A percentile compares a stretch with the other conserved stretches of the same genome.
phyloP scores from a whole-genome alignment of 2,888 invertebrate genomes.

The Apeira syringaria region DNA sequence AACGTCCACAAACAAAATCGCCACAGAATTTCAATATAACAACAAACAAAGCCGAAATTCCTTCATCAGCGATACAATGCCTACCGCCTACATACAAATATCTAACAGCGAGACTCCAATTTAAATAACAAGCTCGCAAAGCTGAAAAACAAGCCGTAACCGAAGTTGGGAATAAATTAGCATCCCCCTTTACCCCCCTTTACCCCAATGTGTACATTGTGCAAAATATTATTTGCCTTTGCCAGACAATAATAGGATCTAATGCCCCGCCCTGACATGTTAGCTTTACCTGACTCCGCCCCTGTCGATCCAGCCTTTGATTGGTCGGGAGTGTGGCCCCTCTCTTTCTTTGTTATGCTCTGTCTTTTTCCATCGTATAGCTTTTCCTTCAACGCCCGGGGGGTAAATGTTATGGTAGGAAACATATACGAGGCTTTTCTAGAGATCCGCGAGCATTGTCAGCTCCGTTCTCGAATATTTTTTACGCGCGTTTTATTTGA shows the following conservation, averaged over 20 bases:
- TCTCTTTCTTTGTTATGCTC: constrained; percentile 43
- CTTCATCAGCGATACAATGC: constrained; percentile 76
- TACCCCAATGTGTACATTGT: constrained; percentile 87
- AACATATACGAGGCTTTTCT: constrained; percentile 82
- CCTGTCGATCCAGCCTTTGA: constrained; percentile 39
- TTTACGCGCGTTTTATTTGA: constrained; percentile 76
- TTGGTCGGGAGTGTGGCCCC: constrained; percentile 52
- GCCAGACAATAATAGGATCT: constrained; percentile 84
- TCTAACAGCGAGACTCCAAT: constrained; percentile 72
- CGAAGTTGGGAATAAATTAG: constrained; percentile 84
- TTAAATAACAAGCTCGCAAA: constrained; percentile 83
- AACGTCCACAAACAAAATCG: constrained; percentile 26
- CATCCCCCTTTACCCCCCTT: constrained; percentile 65
- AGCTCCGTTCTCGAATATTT: constrained; percentile 66
- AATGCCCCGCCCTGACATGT: constrained; percentile 82
- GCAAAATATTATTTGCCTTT: constrained; percentile 89
- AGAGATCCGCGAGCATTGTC: constrained; percentile 71
- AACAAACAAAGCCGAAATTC: constrained; percentile 59
- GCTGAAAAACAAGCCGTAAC: constrained; percentile 83
- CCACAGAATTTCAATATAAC: constrained; percentile 36
- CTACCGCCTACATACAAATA: constrained; percentile 76
- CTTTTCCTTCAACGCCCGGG: constrained; percentile 80
- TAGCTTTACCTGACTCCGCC: constrained; percentile 78
- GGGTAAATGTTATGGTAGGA: constrained; percentile 83
- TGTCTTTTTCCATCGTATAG: constrained; percentile 61